These are phyloP conservation scores for Ceratina japonica DNA, from an alignment of 1,140 invertebrate genomes.

Conservation along the genomic window DNA sequence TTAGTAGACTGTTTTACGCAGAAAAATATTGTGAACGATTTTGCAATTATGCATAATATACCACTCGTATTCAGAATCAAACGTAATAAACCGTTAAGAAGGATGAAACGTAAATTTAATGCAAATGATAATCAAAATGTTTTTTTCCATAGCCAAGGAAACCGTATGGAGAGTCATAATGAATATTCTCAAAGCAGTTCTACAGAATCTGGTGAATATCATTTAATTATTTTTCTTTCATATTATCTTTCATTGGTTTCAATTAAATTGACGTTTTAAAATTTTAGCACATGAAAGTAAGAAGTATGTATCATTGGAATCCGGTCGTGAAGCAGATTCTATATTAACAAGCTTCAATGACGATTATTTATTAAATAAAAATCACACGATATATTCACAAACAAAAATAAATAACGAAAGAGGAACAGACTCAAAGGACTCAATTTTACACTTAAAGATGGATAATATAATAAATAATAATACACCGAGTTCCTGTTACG, in stretches of 20 bases:
- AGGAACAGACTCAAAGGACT: background rate
- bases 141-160: no score
- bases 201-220: background rate
- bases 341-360: background rate
- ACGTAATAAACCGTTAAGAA: background rate
- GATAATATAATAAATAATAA: no score
- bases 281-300: no score
- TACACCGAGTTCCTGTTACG: no score
- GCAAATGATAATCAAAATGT: background rate
- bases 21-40: background rate
- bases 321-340: no score
- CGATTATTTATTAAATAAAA: background rate
- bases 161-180: no score
- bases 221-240: background rate
- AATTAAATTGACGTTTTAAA: background rate
- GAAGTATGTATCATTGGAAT: background rate
- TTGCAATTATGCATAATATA: background rate
- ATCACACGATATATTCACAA: background rate
- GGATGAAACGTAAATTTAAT: no score
- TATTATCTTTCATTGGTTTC: background rate
- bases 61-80: background rate
- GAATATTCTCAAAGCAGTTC: no score
- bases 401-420: background rate
- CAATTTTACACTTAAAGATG: no score
- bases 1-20: background rate